Evolutionary conservation across 2,888 invertebrate species (phyloP), one percentile per base, ranked within the genome.

Genomic region (Melikaiella ostensackeni): DNA sequence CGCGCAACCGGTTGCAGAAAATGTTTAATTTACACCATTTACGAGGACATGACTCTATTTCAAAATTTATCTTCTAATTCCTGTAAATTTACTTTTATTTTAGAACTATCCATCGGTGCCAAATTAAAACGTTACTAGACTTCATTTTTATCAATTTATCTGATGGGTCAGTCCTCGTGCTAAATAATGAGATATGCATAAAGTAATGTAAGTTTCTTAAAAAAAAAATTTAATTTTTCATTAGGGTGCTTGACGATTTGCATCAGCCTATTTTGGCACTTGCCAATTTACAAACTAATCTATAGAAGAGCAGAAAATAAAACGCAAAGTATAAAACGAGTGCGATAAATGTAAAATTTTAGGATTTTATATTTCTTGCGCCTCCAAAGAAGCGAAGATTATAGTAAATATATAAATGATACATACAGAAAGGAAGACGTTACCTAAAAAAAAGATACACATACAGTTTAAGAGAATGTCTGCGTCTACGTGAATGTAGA

Each of bases 401-500:
- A 80, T 55, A 74, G 46, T 73, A 74, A 74, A 66, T 38, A 63
- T 19, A 61, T 19, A 76, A 66, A 74, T 75, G 74, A 75, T 76
- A 75, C 62, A 61, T 74, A 78, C 74, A 35, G 75, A 74, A 24
- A 73, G n/a, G 63, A 75, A 73, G 24, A 63, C 35, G 63, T 75
- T 74, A 74, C 59, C 38, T 74, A 78, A 78, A 79, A 78, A 61
- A 75, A 76, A 75, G 70, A 74, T 77, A 79, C 77, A 82, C 77
- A 63, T 77, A 81, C 78, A 80, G 80, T 35, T 61, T 82, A 82
- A 79, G 64, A 77, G 79, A 83, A 84, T 84, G 84, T 84, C 84
- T 83, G 87, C 85, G 83, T 85, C 84, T 84, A 87, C 80, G 83
- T 86, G 84, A 86, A 83, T 80, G 82, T 86, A 87, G 86, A 87